phyloP scores from a whole-genome alignment of 30 jellyfish, hydroid and myxozoan species.

The Euphysa ruthae region DNA sequence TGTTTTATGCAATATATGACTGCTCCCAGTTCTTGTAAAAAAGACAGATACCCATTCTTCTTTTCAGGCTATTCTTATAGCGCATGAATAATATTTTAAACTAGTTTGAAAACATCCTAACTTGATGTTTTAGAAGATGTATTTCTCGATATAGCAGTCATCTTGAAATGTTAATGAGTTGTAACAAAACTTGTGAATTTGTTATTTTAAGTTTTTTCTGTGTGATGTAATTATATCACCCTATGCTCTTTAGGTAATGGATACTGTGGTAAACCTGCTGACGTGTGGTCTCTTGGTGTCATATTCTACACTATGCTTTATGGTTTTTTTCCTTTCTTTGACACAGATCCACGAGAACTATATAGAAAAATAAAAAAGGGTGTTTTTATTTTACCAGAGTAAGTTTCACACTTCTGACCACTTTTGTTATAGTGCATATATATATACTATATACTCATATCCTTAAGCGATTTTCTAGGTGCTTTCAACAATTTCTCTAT shows the following conservation, averaged over 20 bases:
- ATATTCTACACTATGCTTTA: slow-evolving; percentile 87
- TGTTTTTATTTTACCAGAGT: slow-evolving; percentile 78
- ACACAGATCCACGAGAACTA: slow-evolving; percentile 78
- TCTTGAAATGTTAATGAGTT: no score
- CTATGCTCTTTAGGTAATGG: slow-evolving; percentile 61
- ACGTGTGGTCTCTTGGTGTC: slow-evolving; percentile 98
- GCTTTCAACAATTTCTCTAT: no score
- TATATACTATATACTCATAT: not conserved
- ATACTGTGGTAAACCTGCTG: slow-evolving; percentile 92
- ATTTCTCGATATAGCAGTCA: no score
- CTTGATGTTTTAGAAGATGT: no score
- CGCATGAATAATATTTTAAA: no score
- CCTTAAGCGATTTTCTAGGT: no score
- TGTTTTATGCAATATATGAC: no score
- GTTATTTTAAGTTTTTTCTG: not conserved
- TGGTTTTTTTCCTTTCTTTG: slow-evolving; percentile 94
- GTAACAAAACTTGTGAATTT: no score
- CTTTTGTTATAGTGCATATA: not conserved
- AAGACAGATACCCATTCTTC: no score
- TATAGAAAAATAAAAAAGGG: slow-evolving; percentile 87
- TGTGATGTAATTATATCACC: not conserved
- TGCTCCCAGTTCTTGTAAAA: no score
- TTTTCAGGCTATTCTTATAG: no score
- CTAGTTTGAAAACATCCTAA: no score
- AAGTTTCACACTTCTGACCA: not conserved